Conservation (phyloP, 1,140 invertebrate genomes). For the Heliconius eleuchia region DNA sequence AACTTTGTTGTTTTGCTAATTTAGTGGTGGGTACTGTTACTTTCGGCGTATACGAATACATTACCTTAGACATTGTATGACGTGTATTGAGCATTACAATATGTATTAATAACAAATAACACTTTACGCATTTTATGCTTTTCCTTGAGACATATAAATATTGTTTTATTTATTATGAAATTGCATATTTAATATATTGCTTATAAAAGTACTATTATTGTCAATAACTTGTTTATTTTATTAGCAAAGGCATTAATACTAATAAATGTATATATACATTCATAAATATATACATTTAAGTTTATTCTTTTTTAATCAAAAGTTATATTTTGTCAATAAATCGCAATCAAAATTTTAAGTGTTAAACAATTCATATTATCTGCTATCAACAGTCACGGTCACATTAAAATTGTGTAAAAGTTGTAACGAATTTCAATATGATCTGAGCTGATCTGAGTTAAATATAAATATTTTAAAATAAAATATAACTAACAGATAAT, state of each 20-base stretch:
- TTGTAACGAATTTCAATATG: too few relatives aligned
- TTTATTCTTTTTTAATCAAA: too few relatives aligned
- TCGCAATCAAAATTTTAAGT: too few relatives aligned
- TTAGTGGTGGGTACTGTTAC: slow-evolving; percentile 33
- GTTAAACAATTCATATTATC: too few relatives aligned
- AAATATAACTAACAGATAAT: too few relatives aligned
- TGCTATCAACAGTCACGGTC: too few relatives aligned
- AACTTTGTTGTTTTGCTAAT: slow-evolving; percentile 40
- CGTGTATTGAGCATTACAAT: not conserved
- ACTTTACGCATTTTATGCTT: not conserved
- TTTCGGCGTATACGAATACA: slow-evolving; percentile 25
- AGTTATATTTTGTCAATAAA: too few relatives aligned
- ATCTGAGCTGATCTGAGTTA: too few relatives aligned
- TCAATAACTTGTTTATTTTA: not conserved
- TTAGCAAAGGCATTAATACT: not conserved
- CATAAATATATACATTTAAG: not conserved
- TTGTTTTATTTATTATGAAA: not conserved
- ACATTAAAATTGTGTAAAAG: too few relatives aligned
- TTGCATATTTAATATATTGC: not conserved
- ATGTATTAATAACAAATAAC: not conserved
- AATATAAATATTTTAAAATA: too few relatives aligned
- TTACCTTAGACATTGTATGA: not conserved
- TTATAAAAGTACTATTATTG: not conserved
- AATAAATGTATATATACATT: not conserved
- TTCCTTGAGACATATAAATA: not conserved